Base-by-base conservation (phyloP, 1,140 invertebrate species). In the Diorhabda elongata region DNA sequence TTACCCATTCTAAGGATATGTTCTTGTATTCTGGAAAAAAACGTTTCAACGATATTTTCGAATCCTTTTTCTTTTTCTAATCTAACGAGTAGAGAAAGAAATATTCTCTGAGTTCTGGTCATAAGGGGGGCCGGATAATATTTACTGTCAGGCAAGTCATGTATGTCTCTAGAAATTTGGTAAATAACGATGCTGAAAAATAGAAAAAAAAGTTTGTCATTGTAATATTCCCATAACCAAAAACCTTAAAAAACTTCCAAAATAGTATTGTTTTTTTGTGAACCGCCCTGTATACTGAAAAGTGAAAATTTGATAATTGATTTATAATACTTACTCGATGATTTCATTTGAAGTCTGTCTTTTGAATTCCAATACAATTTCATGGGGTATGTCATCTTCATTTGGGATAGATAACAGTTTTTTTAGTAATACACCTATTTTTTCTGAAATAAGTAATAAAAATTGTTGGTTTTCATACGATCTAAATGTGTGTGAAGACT, bases 101-200 rank as follows among this genome's bases (percentile, higher is more conserved):
- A 64, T 44, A 71, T 75, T 58, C 76, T 66, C 67, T 79, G 77
- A 44, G 70, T 74, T 26, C 60, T 44, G 6, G 76, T 79, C 73
- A 79, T 70, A 42, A 72, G 43, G 2, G 77, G 77, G 44, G 76
- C 74, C 6, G 73, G 72, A 56, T 73, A 70, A 56, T 70, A 73
- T 64, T 73, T 68, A 9, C 9, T 70, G 58, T 75, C 72, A 41
- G 74, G 61, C 60, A 70, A 72, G 63, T 75, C 72, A 41, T 58
- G 42, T 41, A 64, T 58, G 67, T 77, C 76, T 47, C 4, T 5
- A 5, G 69, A 67, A 42, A 76, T 44, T 66, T 73, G 71, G 56
- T 67, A 57, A 42, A 75, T 45, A 52, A 75, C 71, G 41, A 72
- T 65, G 26, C 74, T 77, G 43, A 45, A 73, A 77, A 69, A 44